Base-by-base conservation (phyloP, 2,797 vertebrate genomes). In the Borostomias antarcticus region DNA sequence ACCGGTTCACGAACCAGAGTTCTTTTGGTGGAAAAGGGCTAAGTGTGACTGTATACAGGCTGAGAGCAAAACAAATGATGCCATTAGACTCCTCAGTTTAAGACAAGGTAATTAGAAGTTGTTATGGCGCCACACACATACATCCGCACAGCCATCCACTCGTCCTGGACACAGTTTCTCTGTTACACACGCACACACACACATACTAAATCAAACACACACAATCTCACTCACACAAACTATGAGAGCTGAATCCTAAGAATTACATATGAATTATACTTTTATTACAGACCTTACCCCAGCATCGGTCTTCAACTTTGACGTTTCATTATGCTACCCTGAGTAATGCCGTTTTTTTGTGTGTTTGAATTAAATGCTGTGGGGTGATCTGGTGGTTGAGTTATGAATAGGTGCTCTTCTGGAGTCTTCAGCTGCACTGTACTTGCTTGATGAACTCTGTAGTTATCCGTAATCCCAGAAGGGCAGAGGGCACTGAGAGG, bases 301-400 rank as follows among this genome's bases (percentile, higher is more conserved):
- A 50, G 43, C 66, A 71, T 66, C 64, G 59, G 66, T 66, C 50
- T 58, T 32, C 69, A 70, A 74, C 74, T 72, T 72, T 51, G 48
- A 82, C 54, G 70, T 77, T 79, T 77, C 76, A 79, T 79, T 79
- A 79, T 75, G 68, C 70, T 67, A 68, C 40, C 33, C 33, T 82
- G 56, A 77, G 80, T 82, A 77, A 82, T 76, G 76, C 35, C 79
- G 62, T 50, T 57, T 73, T 73, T 77, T n/a, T n/a, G n/a, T n/a
- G n/a, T n/a, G n/a, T n/a, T n/a, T n/a, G n/a, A n/a, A 77, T 79
- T 73, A 82, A 74, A 72, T 77, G 58, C 45, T 64, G 33, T 66
- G 25, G 65, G 69, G 74, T 60, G 65, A 74, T 70, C 51, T 73
- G 69, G 71, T 43, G 17, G 40, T 43, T 77, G 64, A 79, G 79